Evolutionary conservation across 2,888 invertebrate genomes (phyloP), one percentile per base, ranked within the genome.

Genomic region (Thereva unica): DNA sequence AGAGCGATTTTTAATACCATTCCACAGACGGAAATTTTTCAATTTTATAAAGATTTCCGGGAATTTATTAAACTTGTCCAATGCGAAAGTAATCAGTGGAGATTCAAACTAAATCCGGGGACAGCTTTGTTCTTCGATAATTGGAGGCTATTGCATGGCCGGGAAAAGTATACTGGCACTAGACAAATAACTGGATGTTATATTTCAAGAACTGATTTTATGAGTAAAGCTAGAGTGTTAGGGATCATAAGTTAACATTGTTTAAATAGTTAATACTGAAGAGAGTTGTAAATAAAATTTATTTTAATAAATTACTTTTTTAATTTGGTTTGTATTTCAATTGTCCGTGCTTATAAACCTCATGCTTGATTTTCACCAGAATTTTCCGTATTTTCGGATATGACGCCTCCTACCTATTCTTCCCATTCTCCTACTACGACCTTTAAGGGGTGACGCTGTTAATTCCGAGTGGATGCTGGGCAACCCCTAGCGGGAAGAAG

Each of bases 131-230:
- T 89, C 59, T 85, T 92, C 73, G 91, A 93, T 75, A 93, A 93
- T 80, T 92, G 90, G 85, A 83, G 93, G 64, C 83, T 91, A 1
- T 79, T 91, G 1, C 93, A 93, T 73, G 92, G 91, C 0, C 83
- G 92, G 55, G 84, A 85, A 1, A 84, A 83, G 0, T 93, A 89
- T 75, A 84, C 85, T 0, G 92, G 92, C 0, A 80, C 78, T 5
- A 84, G 93, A 47, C 80, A 84, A 23, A 82, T 93, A 74, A 83
- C 85, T 61, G 91, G 92, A 0, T 87, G 89, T 71, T 93, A 93
- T 78, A 83, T 92, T 40, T 82, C 87, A 5, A 83, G 90, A 54
- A 88, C 89, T 67, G 90, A 89, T 77, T 89, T 86, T 82, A 76
- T 86, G 57, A 86, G 88, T 73, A 84, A 82, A 73, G 88, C 88